Percentiles rank a stretch among this genome's conserved stretches.
These are phyloP conservation scores for Listrodromus nycthemerus DNA, from an alignment of 2,888 invertebrate genomes.

Conservation along the genomic window DNA sequence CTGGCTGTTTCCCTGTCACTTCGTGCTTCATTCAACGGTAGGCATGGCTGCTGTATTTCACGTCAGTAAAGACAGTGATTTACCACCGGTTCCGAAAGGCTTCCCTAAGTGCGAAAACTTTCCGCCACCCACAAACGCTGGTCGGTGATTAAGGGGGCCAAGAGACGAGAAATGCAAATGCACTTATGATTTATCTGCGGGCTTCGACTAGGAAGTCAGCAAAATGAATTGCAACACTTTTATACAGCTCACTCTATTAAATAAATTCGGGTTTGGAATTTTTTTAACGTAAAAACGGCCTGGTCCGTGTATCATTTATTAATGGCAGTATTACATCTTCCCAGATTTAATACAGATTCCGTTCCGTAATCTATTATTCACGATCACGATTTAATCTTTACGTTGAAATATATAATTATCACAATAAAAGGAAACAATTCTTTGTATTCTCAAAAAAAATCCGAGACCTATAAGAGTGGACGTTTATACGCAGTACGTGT, in stretches of 20 bases:
- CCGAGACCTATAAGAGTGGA: no score
- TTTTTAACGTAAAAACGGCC: not conserved
- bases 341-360: not conserved
- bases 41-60: slow-evolving; percentile 77
- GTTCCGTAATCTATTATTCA: not conserved
- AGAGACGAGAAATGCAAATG: not conserved
- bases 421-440: not conserved
- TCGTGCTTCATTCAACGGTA: slow-evolving; percentile 72
- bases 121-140: slow-evolving; percentile 46
- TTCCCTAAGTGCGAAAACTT: slow-evolving; percentile 74
- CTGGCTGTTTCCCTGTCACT: slow-evolving; percentile 80
- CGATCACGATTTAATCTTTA: not conserved
- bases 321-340: not conserved
- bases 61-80: slow-evolving; percentile 70
- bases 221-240: not conserved
- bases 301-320: not conserved
- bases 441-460: not conserved
- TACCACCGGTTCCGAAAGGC: slow-evolving; percentile 72
- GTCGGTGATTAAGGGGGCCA: not conserved
- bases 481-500: no score
- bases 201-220: not conserved
- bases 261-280: not conserved
- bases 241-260: not conserved
- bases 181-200: not conserved
- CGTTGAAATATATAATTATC: not conserved